These are phyloP conservation scores for Helleia helle DNA, from an alignment of 2,888 invertebrate species.

Conservation along the genomic window DNA sequence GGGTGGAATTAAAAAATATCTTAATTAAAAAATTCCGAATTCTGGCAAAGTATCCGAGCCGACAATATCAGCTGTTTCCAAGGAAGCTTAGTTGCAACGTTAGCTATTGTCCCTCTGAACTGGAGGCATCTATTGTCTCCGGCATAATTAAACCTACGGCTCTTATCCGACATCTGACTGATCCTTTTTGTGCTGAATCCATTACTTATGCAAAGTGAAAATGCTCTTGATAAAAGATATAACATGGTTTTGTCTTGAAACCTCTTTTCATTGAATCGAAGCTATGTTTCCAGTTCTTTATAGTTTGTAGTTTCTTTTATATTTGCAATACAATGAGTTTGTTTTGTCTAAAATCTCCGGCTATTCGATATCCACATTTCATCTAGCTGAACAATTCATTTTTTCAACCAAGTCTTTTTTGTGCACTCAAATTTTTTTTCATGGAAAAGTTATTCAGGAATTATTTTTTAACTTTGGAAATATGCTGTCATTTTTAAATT, in stretches of 20 bases:
- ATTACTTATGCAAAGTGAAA: conserved; percentile 11
- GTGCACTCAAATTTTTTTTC: too few relatives aligned
- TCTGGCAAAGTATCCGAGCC: not conserved
- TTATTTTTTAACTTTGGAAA: too few relatives aligned
- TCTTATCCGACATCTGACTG: conserved; percentile 18
- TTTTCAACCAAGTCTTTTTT: too few relatives aligned
- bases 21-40: not conserved
- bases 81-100: conserved; percentile 3
- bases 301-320: too few relatives aligned
- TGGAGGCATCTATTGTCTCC: conserved; percentile 16
- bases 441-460: too few relatives aligned
- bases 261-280: too few relatives aligned
- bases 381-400: too few relatives aligned
- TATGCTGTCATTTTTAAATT: too few relatives aligned
- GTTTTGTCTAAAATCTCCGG: too few relatives aligned
- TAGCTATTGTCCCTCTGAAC: conserved; percentile 17
- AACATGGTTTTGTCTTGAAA: conserved; percentile 6
- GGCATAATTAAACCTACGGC: conserved; percentile 18
- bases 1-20: not conserved
- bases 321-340: too few relatives aligned
- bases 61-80: conserved; percentile 8
- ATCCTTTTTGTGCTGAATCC: conserved; percentile 11
- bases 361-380: too few relatives aligned
- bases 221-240: conserved; percentile 1
- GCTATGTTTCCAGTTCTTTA: too few relatives aligned